These are phyloP conservation scores for Catajapyx aquilonaris DNA, from an alignment of 1,140 invertebrate species.

Conservation along the genomic window DNA sequence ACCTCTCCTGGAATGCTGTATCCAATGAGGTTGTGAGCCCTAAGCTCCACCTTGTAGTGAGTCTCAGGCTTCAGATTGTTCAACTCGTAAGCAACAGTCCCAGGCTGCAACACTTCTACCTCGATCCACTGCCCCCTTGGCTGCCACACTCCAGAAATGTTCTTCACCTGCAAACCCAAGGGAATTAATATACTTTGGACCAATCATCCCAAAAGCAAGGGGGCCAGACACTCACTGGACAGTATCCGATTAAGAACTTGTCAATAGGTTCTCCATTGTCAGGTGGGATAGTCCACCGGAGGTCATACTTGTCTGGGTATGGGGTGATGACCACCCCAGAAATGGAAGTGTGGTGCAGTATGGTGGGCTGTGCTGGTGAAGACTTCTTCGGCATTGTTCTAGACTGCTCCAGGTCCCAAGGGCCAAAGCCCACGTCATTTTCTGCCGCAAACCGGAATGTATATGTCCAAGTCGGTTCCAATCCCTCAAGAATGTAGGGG, in stretches of 20 bases:
- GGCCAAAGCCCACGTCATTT: slow-evolving; percentile 61
- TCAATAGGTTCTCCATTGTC: slow-evolving; percentile 78
- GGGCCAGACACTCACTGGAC: slow-evolving; percentile 35
- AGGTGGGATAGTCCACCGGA: slow-evolving; percentile 57
- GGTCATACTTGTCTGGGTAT: slow-evolving; percentile 51
- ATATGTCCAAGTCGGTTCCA: slow-evolving; percentile 57
- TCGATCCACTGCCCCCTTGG: slow-evolving; percentile 23
- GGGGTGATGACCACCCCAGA: slow-evolving; percentile 21
- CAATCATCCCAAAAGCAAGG: background rate
- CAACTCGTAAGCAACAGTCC: slow-evolving; percentile 40
- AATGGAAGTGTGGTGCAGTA: slow-evolving; percentile 18
- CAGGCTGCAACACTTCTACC: slow-evolving; percentile 24
- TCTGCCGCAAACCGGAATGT: slow-evolving; percentile 62
- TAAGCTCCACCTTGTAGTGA: slow-evolving; percentile 56
- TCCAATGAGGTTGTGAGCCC: slow-evolving; percentile 66
- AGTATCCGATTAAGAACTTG: slow-evolving; percentile 55
- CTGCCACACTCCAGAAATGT: slow-evolving; percentile 26
- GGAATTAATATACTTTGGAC: background rate
- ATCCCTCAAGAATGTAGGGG: slow-evolving; percentile 54
- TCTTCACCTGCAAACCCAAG: slow-evolving; percentile 13
- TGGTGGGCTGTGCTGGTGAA: slow-evolving; percentile 30
- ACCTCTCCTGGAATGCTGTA: slow-evolving; percentile 48
- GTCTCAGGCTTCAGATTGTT: slow-evolving; percentile 44
- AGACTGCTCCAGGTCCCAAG: slow-evolving; percentile 34
- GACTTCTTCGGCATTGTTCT: slow-evolving; percentile 33